Evolutionary conservation across 1,140 invertebrate species (phyloP).

Genomic region (Popillia japonica): DNA sequence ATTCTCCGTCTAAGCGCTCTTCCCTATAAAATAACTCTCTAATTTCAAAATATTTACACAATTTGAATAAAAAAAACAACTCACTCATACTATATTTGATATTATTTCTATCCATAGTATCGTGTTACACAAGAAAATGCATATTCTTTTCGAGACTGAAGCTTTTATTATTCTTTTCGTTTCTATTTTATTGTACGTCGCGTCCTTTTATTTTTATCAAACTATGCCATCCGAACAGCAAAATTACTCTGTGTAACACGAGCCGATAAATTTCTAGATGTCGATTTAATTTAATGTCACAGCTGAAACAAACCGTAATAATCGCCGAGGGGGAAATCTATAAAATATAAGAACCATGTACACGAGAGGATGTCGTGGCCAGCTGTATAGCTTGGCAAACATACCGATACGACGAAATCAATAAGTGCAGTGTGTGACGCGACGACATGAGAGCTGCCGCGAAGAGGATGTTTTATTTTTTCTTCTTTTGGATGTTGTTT

Average conservation of each 20-base stretch:
- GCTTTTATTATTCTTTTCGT: not conserved
- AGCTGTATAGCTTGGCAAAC: not conserved
- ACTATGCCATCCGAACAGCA: not conserved
- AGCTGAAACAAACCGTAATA: not conserved
- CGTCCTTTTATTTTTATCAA: not conserved
- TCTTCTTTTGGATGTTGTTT: no score
- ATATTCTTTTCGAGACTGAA: not conserved
- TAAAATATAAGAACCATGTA: not conserved
- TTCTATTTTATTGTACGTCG: not conserved
- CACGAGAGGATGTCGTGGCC: not conserved
- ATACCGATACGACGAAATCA: not conserved
- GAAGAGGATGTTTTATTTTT: no score
- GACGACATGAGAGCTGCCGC: not conserved
- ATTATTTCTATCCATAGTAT: no score
- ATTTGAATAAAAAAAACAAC: no score
- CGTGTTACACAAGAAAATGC: no score
- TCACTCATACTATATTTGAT: no score
- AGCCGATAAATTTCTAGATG: not conserved
- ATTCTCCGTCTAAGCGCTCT: no score
- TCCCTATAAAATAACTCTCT: no score
- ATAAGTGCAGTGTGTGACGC: not conserved
- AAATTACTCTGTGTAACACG: not conserved
- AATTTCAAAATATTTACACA: no score
- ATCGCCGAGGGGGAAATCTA: not conserved
- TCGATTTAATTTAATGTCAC: not conserved